phyloP scores from a whole-genome alignment of 2,888 invertebrate genomes.

The Patella caerulea region DNA sequence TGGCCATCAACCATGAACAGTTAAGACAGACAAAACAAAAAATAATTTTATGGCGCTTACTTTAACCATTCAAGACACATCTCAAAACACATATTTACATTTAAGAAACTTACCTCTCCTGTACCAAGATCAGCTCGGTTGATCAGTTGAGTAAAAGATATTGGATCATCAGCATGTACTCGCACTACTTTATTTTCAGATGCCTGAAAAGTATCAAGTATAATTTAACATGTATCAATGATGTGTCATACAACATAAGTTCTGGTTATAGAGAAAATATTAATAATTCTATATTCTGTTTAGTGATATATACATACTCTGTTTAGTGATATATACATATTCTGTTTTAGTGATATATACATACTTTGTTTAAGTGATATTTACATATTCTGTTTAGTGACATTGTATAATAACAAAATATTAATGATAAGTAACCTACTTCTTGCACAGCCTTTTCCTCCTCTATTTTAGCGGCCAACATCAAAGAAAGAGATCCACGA shows the following conservation, averaged over 20 bases:
- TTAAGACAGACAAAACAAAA: too few species aligned
- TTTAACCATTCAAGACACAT: too few species aligned
- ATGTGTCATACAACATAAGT: not conserved
- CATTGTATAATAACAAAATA: too few species aligned
- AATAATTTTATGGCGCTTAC: too few species aligned
- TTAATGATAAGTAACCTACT: constrained; percentile 54
- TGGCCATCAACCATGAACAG: too few species aligned
- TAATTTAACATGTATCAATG: not conserved
- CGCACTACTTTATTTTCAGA: constrained; percentile 77
- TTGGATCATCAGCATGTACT: constrained; percentile 88
- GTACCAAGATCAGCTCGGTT: constrained; percentile 76
- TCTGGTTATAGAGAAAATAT: not conserved
- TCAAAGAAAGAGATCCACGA: constrained; percentile 83
- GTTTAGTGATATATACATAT: not conserved
- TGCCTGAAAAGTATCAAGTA: constrained; percentile 43
- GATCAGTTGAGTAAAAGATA: constrained; percentile 83
- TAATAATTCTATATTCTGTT: not conserved
- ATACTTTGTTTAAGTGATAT: not conserved
- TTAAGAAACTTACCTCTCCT: constrained; percentile 74
- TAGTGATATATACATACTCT: not conserved
- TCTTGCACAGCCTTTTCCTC: constrained; percentile 78
- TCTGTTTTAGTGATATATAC: not conserved
- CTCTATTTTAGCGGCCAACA: constrained; percentile 85
- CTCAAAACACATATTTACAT: too few species aligned
- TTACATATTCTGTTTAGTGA: not conserved